A percentile compares a stretch with the other conserved stretches of the same genome.
phyloP scores from a whole-genome alignment of 2,113 vertebrate genomes.

The Gambusia holbrooki region DNA sequence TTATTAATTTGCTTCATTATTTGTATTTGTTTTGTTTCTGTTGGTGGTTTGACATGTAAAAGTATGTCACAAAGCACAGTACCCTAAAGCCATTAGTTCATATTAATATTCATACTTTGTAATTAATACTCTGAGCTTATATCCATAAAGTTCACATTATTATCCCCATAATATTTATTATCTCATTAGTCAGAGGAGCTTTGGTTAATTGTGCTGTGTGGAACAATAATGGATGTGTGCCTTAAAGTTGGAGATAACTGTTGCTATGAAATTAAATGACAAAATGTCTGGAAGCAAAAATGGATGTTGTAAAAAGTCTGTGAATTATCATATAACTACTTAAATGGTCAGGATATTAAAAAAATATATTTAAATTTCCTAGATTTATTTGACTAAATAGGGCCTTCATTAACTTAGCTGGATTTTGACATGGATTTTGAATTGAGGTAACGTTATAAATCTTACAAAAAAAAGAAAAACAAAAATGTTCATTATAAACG shows the following conservation, averaged over 20 bases:
- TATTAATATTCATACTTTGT: not conserved
- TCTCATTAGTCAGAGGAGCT: conserved; percentile 9
- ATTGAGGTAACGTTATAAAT: not conserved
- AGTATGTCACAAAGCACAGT: not conserved
- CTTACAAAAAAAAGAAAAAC: not conserved
- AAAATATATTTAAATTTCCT: not conserved
- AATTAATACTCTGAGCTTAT: not conserved
- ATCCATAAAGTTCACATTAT: conserved; percentile 5
- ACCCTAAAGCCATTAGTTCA: not conserved
- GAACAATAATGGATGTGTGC: not conserved
- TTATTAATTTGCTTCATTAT: not conserved
- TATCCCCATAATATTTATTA: not conserved
- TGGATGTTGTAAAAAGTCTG: not conserved
- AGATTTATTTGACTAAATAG: not conserved
- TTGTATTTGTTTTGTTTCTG: not conserved
- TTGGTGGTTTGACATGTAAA: not conserved
- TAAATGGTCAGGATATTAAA: not conserved
- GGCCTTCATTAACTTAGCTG: not conserved
- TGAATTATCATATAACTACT: not conserved
- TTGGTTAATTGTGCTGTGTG: conserved; percentile 1
- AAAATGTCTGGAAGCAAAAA: not conserved
- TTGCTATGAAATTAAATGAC: not conserved
- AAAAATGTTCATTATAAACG: not conserved
- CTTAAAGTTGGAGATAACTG: not conserved
- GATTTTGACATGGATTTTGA: not conserved